Conservation (phyloP, 2,888 invertebrate species). For the Neoaliturus tenellus region DNA sequence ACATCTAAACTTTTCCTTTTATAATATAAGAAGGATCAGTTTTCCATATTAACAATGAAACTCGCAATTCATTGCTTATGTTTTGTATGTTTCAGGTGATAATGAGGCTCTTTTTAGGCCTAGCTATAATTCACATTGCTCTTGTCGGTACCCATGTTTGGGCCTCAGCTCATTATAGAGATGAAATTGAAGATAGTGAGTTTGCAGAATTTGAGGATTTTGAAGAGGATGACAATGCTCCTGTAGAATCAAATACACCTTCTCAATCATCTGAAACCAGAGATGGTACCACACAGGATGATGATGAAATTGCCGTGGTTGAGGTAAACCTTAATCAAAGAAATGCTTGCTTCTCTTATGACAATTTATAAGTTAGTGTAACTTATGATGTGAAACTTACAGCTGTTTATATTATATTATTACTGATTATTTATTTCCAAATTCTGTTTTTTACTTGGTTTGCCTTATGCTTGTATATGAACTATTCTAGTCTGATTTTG, state of each 20-base stretch:
- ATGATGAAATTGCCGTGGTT: slow-evolving; percentile 78
- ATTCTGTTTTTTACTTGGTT: no score
- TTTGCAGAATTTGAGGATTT: slow-evolving; percentile 97
- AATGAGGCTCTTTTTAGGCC: slow-evolving; percentile 71
- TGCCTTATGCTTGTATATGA: no score
- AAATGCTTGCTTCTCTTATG: no score
- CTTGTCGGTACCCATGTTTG: slow-evolving; percentile 72
- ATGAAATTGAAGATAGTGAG: slow-evolving; percentile 87
- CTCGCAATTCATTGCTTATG: neutral
- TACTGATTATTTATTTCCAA: no score
- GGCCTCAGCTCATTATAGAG: slow-evolving; percentile 71
- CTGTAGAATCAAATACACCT: slow-evolving; percentile 40
- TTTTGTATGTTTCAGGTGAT: neutral
- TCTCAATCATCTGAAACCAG: slow-evolving; percentile 44
- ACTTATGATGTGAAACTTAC: no score
- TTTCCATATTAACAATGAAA: neutral
- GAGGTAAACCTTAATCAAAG: no score
- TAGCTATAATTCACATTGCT: slow-evolving; percentile 71
- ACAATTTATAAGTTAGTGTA: no score
- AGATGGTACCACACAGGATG: slow-evolving; percentile 69
- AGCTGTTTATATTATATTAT: no score
- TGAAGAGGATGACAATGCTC: slow-evolving; percentile 74
- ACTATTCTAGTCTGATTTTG: no score
- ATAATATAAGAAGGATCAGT: no score
- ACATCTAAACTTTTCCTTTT: no score